A percentile compares a stretch with the other conserved stretches of the same genome.
phyloP scores from a whole-genome alignment of 2,797 vertebrate species.

The Enteromius treurensis region DNA sequence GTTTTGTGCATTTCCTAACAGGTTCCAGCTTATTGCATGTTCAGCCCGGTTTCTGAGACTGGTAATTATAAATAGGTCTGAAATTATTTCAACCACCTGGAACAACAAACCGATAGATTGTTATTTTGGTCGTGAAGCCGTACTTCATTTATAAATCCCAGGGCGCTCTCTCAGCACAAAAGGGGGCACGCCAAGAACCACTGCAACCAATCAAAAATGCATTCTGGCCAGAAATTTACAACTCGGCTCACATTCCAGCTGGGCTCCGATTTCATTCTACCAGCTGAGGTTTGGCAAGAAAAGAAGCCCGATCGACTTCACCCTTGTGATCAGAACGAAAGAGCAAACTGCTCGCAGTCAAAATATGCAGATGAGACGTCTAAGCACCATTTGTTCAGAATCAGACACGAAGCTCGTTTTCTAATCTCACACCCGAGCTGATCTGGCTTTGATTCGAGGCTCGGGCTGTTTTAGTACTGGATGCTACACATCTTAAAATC shows the following conservation, averaged over 20 bases:
- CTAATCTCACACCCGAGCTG: neutral
- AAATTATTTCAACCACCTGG: conserved; percentile 77
- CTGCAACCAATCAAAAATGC: conserved; percentile 77
- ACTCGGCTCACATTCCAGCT: conserved; percentile 66
- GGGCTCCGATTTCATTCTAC: conserved; percentile 67
- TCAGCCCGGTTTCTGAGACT: conserved; percentile 59
- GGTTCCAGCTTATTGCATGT: conserved; percentile 52
- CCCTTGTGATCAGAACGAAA: conserved; percentile 64
- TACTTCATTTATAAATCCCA: conserved; percentile 76
- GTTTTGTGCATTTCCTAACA: conserved; percentile 52
- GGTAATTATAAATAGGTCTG: conserved; percentile 73
- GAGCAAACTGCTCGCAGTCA: conserved; percentile 8
- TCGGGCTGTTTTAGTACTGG: no score
- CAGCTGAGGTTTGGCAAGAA: conserved; percentile 70
- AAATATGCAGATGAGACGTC: neutral
- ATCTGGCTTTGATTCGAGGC: neutral
- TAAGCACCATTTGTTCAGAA: neutral
- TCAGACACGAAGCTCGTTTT: neutral
- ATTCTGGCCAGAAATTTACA: conserved; percentile 70
- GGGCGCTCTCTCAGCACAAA: conserved; percentile 67
- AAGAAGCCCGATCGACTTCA: conserved; percentile 56
- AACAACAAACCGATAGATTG: conserved; percentile 72
- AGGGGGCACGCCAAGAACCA: conserved; percentile 65
- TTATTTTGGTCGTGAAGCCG: conserved; percentile 71
- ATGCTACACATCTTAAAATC: neutral